Evolutionary conservation across 2,888 invertebrate genomes (phyloP).

Genomic region (Eulithis testata): DNA sequence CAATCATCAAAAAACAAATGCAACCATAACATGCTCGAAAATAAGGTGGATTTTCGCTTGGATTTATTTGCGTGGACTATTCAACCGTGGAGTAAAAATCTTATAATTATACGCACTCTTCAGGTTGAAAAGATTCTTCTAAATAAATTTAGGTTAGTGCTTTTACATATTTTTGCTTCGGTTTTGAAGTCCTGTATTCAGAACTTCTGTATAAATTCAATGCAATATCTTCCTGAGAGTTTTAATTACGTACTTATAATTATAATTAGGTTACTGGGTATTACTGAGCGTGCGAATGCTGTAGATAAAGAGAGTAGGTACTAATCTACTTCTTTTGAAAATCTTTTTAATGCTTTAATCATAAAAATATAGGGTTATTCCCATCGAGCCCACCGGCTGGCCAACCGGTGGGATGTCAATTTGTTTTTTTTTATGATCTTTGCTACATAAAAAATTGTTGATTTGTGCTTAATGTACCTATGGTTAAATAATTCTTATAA

Average conservation of each 20-base stretch:
- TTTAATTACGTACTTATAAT: not conserved
- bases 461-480: too few relatives aligned
- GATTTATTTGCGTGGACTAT: constrained; percentile 57
- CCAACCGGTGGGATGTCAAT: too few relatives aligned
- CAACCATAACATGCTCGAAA: not conserved
- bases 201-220: constrained; percentile 10
- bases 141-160: constrained; percentile 52
- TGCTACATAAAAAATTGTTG: too few relatives aligned
- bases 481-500: too few relatives aligned
- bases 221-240: constrained; percentile 1
- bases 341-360: too few relatives aligned
- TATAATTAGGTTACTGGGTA: constrained; percentile 5
- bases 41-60: not conserved
- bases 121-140: constrained; percentile 45
- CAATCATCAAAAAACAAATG: constrained; percentile 4
- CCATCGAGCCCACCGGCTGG: too few relatives aligned
- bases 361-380: too few relatives aligned
- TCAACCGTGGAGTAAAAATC: constrained; percentile 58
- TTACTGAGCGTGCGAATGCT: not conserved
- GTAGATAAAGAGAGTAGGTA: not conserved
- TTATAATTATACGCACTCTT: constrained; percentile 56
- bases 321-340: too few relatives aligned
- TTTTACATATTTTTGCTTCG: not conserved
- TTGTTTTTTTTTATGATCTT: too few relatives aligned
- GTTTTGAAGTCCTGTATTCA: constrained; percentile 9